Percentiles rank a stretch among this genome's conserved stretches.
Evolutionary conservation across 2,113 vertebrate species (phyloP).

Genomic region (Vulpes vulpes): DNA sequence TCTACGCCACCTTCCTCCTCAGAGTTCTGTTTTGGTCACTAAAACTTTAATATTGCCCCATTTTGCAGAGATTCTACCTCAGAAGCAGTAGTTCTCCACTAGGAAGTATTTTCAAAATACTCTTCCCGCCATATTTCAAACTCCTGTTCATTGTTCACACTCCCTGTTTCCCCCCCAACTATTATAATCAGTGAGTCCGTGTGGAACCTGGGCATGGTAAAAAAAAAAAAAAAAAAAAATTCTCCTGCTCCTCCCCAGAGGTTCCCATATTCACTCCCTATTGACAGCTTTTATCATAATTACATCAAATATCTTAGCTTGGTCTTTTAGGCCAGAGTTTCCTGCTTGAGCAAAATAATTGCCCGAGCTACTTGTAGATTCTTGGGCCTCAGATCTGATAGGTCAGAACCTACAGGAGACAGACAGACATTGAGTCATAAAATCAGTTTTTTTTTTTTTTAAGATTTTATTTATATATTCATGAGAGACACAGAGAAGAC

Average conservation of each 20-base stretch:
- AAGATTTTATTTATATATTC: no score
- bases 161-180: neutral
- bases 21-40: neutral
- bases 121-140: neutral
- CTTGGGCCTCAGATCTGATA: neutral
- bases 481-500: no score
- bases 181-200: neutral
- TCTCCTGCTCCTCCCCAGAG: neutral
- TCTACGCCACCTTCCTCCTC: neutral
- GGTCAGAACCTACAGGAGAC: neutral
- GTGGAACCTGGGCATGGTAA: neutral
- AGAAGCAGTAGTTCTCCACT: neutral
- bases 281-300: neutral
- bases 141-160: neutral
- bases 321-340: neutral
- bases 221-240: neutral
- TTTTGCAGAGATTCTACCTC: neutral
- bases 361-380: neutral
- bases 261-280: neutral
- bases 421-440: neutral
- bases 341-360: slow-evolving; percentile 15
- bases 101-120: neutral
- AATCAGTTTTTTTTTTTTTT: no score
- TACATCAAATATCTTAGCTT: neutral
- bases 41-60: neutral